Evolutionary conservation across 2,888 invertebrate species (phyloP).

Genomic region (Agelastica alni): DNA sequence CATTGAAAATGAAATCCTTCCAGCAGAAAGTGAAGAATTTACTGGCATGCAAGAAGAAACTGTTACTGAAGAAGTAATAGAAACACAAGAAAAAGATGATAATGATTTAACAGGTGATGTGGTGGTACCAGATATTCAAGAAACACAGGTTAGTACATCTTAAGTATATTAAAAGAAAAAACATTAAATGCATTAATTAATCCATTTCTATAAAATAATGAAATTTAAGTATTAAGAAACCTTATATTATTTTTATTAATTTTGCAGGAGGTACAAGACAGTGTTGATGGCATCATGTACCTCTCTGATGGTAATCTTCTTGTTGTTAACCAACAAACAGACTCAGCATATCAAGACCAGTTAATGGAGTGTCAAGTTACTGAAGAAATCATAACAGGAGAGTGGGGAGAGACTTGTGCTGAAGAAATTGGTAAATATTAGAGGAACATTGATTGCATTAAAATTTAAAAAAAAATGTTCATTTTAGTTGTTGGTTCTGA

Average conservation of each 20-base stretch:
- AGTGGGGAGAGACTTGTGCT: slow-evolving; percentile 75
- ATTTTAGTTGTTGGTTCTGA: slow-evolving; percentile 64
- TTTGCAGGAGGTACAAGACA: slow-evolving; percentile 20
- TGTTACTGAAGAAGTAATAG: slow-evolving; percentile 32
- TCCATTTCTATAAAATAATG: no score
- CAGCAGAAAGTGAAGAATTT: slow-evolving; percentile 49
- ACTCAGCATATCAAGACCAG: slow-evolving; percentile 53
- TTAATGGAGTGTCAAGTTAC: slow-evolving; percentile 65
- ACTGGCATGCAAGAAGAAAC: slow-evolving; percentile 50
- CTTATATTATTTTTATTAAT: no score
- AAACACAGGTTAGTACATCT: slow-evolving; percentile 15
- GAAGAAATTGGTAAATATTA: slow-evolving; percentile 56
- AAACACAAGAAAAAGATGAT: slow-evolving; percentile 11
- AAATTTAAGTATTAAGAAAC: no score
- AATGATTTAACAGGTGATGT: slow-evolving; percentile 17
- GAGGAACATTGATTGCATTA: no score
- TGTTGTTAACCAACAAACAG: slow-evolving; percentile 47
- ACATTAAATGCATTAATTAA: no score
- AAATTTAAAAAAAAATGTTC: no score
- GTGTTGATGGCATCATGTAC: slow-evolving; percentile 48
- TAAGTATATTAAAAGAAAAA: slow-evolving; percentile 6
- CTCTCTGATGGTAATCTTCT: slow-evolving; percentile 53
- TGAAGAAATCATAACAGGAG: slow-evolving; percentile 81
- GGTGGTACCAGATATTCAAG: slow-evolving; percentile 16
- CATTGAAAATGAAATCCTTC: slow-evolving; percentile 57